A percentile compares a stretch with the other conserved stretches of the same genome.
phyloP scores from a whole-genome alignment of 2,888 invertebrate species.

The Eulithis testata region DNA sequence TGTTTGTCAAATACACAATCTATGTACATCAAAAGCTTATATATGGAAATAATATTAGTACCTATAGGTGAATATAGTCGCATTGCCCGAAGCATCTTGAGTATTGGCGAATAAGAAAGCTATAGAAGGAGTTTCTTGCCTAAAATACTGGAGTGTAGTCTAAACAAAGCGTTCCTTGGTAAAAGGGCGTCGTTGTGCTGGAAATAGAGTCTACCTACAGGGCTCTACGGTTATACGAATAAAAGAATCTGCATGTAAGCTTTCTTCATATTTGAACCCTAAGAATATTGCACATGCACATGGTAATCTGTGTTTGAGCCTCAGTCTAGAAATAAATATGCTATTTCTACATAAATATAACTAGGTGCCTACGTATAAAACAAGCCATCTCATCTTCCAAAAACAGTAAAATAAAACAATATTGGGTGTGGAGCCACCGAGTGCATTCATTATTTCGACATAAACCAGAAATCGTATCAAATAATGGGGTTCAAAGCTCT shows the following conservation, averaged over 20 bases:
- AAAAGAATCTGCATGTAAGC: too few species aligned
- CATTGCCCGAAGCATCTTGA: too few species aligned
- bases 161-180: slow-evolving; percentile 13
- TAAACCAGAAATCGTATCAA: slow-evolving; percentile 4
- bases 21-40: neutral
- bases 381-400: neutral
- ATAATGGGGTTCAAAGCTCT: slow-evolving; percentile 25
- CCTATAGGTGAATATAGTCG: too few species aligned
- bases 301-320: too few species aligned
- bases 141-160: slow-evolving; percentile 11
- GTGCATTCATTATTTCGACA: slow-evolving; percentile 9
- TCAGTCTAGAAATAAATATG: too few species aligned
- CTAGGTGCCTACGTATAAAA: too few species aligned
- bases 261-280: too few species aligned
- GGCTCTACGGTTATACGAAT: slow-evolving; percentile 6
- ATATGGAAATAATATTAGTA: too few species aligned
- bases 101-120: too few species aligned
- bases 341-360: too few species aligned
- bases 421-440: neutral
- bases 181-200: slow-evolving; percentile 32
- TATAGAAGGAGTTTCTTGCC: neutral
- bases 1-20: too few species aligned
- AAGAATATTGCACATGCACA: too few species aligned
- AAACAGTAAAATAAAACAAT: neutral
- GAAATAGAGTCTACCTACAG: slow-evolving; percentile 30